A percentile compares a stretch with the other conserved stretches of the same genome.
Evolutionary conservation across 2,113 vertebrate genomes (phyloP).

Genomic region (Vanacampus margaritifer): DNA sequence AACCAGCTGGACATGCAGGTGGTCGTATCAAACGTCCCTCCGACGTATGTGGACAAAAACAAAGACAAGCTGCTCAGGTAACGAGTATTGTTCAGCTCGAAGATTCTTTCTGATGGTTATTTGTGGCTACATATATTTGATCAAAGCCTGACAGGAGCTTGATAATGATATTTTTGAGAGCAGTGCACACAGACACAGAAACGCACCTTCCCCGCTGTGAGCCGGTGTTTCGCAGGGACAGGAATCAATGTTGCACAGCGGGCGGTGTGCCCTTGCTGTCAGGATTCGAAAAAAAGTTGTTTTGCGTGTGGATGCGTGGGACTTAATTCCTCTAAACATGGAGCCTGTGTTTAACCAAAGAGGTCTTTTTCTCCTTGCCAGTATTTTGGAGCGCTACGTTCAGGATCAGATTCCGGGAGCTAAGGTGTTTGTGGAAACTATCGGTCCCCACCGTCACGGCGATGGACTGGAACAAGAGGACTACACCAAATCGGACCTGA

Average conservation of each 20-base stretch:
- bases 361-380: slow-evolving; percentile 40
- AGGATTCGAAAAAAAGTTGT: not conserved
- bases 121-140: too few relatives aligned
- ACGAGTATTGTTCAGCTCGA: slow-evolving; percentile 23
- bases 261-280: slow-evolving; percentile 5
- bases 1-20: slow-evolving; percentile 99
- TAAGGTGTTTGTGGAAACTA: slow-evolving; percentile 91
- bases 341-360: slow-evolving; percentile 1
- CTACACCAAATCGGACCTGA: slow-evolving; percentile 90
- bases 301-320: not conserved
- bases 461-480: slow-evolving; percentile 90
- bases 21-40: slow-evolving; percentile 93
- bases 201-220: slow-evolving; percentile 25
- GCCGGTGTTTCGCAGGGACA: slow-evolving; percentile 36
- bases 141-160: not conserved
- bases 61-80: slow-evolving; percentile 92
- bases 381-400: slow-evolving; percentile 91
- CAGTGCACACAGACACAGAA: slow-evolving; percentile 12
- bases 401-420: slow-evolving; percentile 95
- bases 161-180: slow-evolving; percentile 22
- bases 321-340: not conserved
- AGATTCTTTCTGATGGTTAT: not conserved
- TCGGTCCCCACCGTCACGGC: slow-evolving; percentile 83
- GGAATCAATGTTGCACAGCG: slow-evolving; percentile 39
- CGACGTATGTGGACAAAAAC: slow-evolving; percentile 93